Evolutionary conservation across 2,113 vertebrate species (phyloP).

Genomic region (Cnemophilus loriae): DNA sequence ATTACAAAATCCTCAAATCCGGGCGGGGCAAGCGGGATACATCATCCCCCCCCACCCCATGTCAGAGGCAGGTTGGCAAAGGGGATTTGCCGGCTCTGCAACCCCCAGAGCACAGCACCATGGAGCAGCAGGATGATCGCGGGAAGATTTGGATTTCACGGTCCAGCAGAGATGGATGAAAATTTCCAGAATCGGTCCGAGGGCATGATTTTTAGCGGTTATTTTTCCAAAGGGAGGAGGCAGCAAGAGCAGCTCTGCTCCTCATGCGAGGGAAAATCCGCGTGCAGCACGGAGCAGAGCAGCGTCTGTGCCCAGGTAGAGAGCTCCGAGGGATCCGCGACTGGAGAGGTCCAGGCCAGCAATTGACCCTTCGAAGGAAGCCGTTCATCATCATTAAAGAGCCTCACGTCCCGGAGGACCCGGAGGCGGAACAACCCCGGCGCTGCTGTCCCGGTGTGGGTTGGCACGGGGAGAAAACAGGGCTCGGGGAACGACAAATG

Average conservation of each 20-base stretch:
- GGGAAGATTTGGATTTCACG: not conserved
- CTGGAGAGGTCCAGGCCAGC: not conserved
- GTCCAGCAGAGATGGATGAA: not conserved
- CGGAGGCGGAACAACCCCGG: not conserved
- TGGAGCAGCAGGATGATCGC: not conserved
- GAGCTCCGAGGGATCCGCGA: not conserved
- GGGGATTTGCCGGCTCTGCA: not conserved
- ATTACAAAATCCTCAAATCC: not conserved
- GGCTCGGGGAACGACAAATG: not conserved
- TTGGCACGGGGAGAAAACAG: not conserved
- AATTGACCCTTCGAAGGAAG: not conserved
- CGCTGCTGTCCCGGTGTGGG: not conserved
- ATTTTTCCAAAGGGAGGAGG: not conserved
- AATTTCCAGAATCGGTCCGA: not conserved
- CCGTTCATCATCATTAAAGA: constrained; percentile 27
- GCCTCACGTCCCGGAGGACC: not conserved
- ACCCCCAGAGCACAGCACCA: not conserved
- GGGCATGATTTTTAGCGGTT: not conserved
- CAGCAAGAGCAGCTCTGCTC: not conserved
- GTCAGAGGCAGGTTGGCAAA: not conserved
- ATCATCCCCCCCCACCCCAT: not conserved
- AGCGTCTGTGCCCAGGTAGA: not conserved
- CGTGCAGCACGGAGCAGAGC: not conserved
- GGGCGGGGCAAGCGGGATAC: not conserved
- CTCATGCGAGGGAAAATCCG: not conserved